Percentiles rank a stretch among this genome's conserved stretches.
These are phyloP conservation scores for Vultur gryphus DNA, from an alignment of 2,797 vertebrate species.

Conservation along the genomic window DNA sequence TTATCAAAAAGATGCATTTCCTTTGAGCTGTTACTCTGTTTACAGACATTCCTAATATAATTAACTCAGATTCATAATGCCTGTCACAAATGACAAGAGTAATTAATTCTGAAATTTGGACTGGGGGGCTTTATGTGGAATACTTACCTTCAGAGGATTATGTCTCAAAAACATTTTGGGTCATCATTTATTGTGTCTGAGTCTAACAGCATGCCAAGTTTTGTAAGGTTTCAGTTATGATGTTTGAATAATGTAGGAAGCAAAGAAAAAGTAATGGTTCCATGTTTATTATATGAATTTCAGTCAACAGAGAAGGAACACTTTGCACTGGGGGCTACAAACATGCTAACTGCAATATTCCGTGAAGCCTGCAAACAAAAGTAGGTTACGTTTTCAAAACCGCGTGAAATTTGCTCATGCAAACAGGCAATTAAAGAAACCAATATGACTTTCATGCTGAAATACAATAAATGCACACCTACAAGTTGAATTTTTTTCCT, in stretches of 20 bases:
- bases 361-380: background rate
- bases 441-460: background rate
- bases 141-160: background rate
- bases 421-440: background rate
- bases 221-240: background rate
- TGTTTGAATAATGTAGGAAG: background rate
- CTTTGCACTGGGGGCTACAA: background rate
- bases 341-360: background rate
- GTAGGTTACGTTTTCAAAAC: background rate
- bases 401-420: background rate
- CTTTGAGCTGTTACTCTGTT: background rate
- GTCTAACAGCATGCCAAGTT: background rate
- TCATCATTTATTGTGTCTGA: background rate
- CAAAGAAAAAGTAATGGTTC: background rate
- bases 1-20: background rate
- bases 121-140: background rate
- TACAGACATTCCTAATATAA: slow-evolving; percentile 20
- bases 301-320: background rate
- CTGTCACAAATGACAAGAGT: slow-evolving; percentile 12
- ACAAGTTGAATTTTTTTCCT: background rate
- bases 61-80: slow-evolving; percentile 31
- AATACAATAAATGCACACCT: background rate
- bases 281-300: background rate
- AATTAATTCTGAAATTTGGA: background rate
- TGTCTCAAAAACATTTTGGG: background rate